These are phyloP conservation scores for Leuciscus waleckii DNA, from an alignment of 2,797 vertebrate species.

Conservation along the genomic window DNA sequence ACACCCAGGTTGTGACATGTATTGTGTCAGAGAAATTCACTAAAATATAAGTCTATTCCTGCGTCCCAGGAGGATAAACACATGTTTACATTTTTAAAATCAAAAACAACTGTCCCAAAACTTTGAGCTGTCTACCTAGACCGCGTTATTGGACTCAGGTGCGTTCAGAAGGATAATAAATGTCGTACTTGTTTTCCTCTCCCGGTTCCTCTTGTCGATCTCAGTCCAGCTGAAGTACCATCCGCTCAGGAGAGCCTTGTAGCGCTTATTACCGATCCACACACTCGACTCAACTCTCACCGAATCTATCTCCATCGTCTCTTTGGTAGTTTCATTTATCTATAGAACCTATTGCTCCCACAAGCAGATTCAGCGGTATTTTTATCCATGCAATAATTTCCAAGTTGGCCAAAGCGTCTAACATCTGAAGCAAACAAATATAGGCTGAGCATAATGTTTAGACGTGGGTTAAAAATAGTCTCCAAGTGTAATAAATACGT, in stretches of 20 bases:
- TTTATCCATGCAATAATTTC: conserved; percentile 3
- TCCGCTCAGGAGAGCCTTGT: conserved; percentile 75
- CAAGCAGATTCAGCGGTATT: not conserved
- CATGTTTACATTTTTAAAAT: not conserved
- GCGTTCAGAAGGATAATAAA: not conserved
- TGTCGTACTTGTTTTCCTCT: conserved; percentile 75
- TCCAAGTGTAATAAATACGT: not conserved
- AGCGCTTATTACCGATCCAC: conserved; percentile 76
- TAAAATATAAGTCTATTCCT: too few relatives aligned
- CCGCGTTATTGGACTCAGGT: not conserved
- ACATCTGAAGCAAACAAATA: not conserved
- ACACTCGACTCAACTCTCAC: conserved; percentile 76
- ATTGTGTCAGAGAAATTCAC: too few relatives aligned
- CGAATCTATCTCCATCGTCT: conserved; percentile 71
- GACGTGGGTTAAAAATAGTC: not conserved
- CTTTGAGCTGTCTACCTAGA: not conserved
- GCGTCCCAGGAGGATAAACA: not conserved
- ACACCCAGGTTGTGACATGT: too few relatives aligned
- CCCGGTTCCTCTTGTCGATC: conserved; percentile 75
- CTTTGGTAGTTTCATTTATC: not conserved
- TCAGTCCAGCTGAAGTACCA: conserved; percentile 82
- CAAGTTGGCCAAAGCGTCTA: not conserved
- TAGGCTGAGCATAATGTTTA: not conserved
- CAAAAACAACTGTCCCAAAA: not conserved
- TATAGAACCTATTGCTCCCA: not conserved